Conservation (phyloP, 2,797 vertebrate species). For the Halcyon leucocephala region DNA sequence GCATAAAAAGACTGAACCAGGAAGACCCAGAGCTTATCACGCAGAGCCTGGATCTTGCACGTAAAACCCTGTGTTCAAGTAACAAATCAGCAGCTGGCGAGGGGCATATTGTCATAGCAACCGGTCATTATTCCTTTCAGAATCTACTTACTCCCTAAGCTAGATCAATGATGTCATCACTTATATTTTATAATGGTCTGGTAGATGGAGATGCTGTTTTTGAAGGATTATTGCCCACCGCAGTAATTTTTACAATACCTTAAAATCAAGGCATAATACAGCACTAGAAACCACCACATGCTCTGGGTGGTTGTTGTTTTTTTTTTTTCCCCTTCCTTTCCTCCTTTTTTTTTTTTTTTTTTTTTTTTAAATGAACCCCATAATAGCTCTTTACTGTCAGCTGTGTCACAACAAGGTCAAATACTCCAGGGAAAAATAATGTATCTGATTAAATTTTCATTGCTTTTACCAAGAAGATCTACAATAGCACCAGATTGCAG, state of each 20-base stretch:
- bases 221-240: slow-evolving; percentile 67
- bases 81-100: slow-evolving; percentile 98
- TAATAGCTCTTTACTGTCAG: slow-evolving; percentile 72
- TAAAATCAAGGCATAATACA: slow-evolving; percentile 55
- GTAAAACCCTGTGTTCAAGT: slow-evolving; percentile 91
- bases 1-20: slow-evolving; percentile 94
- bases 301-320: background rate
- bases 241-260: slow-evolving; percentile 64
- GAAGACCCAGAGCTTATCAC: slow-evolving; percentile 92
- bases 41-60: slow-evolving; percentile 90
- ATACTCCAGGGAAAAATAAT: slow-evolving; percentile 74
- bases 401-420: slow-evolving; percentile 82
- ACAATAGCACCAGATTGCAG: slow-evolving; percentile 54
- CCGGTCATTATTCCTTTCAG: slow-evolving; percentile 90
- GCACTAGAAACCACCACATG: slow-evolving; percentile 51
- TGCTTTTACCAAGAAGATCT: slow-evolving; percentile 59
- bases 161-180: slow-evolving; percentile 91
- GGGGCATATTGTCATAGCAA: slow-evolving; percentile 95
- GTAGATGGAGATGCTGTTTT: slow-evolving; percentile 74
- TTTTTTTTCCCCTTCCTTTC: background rate
- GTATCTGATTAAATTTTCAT: slow-evolving; percentile 74
- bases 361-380: background rate
- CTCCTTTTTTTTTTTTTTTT: background rate
- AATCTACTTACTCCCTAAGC: slow-evolving; percentile 87
- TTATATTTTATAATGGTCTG: slow-evolving; percentile 79